Conservation (phyloP, 2,797 vertebrate genomes). For the Gila robusta region DNA sequence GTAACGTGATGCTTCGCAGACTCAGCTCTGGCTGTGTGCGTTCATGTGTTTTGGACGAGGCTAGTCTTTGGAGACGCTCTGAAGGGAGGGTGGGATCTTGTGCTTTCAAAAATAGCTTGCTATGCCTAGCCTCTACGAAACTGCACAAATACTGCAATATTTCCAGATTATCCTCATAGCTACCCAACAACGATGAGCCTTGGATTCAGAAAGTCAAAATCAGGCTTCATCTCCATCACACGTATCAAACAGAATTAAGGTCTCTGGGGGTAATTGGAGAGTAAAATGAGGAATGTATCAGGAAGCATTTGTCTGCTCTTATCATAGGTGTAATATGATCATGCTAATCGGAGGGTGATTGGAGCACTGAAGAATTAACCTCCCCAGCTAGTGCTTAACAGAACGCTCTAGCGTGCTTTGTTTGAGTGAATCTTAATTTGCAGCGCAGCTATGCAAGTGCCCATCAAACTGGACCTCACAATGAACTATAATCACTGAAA, state of each 20-base stretch:
- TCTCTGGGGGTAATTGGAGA: constrained; percentile 57
- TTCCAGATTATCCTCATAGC: constrained; percentile 20
- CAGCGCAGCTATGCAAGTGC: constrained; percentile 4
- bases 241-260: constrained; percentile 49
- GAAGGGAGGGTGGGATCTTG: not conserved
- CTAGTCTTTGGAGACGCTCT: not conserved
- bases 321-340: constrained; percentile 25
- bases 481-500: constrained; percentile 40
- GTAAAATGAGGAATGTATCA: constrained; percentile 42
- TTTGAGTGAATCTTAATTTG: constrained; percentile 46
- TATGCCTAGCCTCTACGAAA: not conserved
- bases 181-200: not conserved
- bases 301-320: constrained; percentile 51
- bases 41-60: not conserved
- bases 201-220: not conserved
- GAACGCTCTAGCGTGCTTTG: constrained; percentile 7
- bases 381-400: constrained; percentile 19
- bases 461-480: constrained; percentile 21
- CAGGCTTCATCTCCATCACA: constrained; percentile 31
- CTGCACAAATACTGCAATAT: not conserved
- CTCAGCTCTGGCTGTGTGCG: not conserved
- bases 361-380: constrained; percentile 31
- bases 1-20: no score
- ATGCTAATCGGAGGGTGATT: constrained; percentile 28
- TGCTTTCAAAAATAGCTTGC: not conserved